phyloP scores from a whole-genome alignment of 2,113 vertebrate species.

The Maccullochella peelii region DNA sequence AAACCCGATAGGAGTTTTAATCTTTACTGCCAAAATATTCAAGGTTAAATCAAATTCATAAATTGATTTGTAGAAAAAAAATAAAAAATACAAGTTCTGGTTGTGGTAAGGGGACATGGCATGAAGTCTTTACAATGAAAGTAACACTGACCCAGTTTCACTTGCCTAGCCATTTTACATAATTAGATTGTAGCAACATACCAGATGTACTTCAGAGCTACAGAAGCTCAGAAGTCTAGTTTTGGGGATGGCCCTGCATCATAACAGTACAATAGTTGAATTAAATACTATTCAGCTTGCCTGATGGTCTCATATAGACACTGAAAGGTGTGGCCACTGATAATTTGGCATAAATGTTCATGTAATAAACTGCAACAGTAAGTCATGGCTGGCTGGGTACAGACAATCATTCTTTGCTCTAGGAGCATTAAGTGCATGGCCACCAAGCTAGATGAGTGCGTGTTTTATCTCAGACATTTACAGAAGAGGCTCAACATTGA shows the following conservation, averaged over 20 bases:
- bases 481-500: conserved; percentile 52
- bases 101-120: conserved; percentile 47
- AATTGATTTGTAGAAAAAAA: conserved; percentile 21
- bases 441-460: conserved; percentile 45
- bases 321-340: conserved; percentile 40
- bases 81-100: conserved; percentile 12
- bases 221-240: not conserved
- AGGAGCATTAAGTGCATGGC: conserved; percentile 70
- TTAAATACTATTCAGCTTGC: conserved; percentile 9
- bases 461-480: conserved; percentile 43
- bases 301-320: conserved; percentile 28
- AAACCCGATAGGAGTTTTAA: conserved; percentile 50
- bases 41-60: conserved; percentile 49
- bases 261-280: conserved; percentile 22
- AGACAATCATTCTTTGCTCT: conserved; percentile 61
- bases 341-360: conserved; percentile 43
- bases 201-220: conserved; percentile 17
- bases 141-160: conserved; percentile 55
- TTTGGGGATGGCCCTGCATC: conserved; percentile 16
- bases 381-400: conserved; percentile 49
- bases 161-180: conserved; percentile 24
- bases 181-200: conserved; percentile 42
- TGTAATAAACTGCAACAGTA: conserved; percentile 32
- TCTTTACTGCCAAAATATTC: conserved; percentile 62
- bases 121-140: conserved; percentile 50